Evolutionary conservation across 2,888 invertebrate species (phyloP), one percentile per base, ranked within the genome.

Genomic region (Coenonympha arcania): DNA sequence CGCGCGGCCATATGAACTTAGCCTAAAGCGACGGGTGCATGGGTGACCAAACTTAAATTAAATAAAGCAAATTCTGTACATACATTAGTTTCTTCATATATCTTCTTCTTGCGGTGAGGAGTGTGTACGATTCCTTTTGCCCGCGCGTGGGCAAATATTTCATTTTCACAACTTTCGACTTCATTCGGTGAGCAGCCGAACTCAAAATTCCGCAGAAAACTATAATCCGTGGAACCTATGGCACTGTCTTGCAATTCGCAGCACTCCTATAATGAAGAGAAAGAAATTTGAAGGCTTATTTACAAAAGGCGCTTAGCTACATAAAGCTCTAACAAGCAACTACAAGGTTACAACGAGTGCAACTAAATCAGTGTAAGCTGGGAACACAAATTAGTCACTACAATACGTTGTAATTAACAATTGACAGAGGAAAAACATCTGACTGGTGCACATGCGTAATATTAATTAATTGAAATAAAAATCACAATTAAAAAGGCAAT

Each of bases 1-100:
- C n/a, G n/a, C n/a, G n/a, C n/a, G n/a, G n/a, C n/a, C n/a, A n/a
- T n/a, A n/a, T n/a, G n/a, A n/a, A n/a, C n/a, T 20, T 5, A 15
- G 26, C 11, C 9, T 18, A 31, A 11, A 41, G 37, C 20, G 31
- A 3, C 37, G 6, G 33, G 40, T 45, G 16, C 6, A 48, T 13
- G 13, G 6, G 30, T 22, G 33, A 41, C 40, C 15, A 41, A 20
- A 8, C 9, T 16, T 30, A 15, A 44, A 48, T 50, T 48, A 46
- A 43, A 45, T 11, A 45, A 52, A 55, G 36, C 39, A 46, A 34
- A 57, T 51, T 39, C 19, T 55, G 71, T 84, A 89, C 90, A 84
- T 88, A 90, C 90, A 87, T 82, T 76, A 89, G 72, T 73, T 90
- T 90, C 87, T 90, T 90, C 89, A 90, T 89, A 80, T 90, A 84